Evolutionary conservation across 2,113 vertebrate genomes (phyloP), one percentile per base, ranked within the genome.

Genomic region (Pleuronectes platessa): DNA sequence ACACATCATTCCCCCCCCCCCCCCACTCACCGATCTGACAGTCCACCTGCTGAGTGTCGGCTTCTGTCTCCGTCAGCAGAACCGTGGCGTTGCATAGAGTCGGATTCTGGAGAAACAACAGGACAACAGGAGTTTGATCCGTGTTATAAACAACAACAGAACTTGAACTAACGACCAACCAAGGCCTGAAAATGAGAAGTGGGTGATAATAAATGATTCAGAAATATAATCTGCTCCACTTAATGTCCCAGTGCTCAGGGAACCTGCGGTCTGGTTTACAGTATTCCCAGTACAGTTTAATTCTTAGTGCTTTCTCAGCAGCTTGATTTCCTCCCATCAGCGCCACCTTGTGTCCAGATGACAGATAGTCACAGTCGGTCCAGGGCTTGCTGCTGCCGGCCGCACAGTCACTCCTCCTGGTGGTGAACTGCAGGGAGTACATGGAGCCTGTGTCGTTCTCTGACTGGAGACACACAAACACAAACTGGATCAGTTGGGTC

Each of bases 291-390:
- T 49, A 17, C 5, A 49, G 45, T 15, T 47, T 31, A 18, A 49
- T 49, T 49, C 45, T 49, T 1, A 17, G 42, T 45, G 42, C 3
- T 45, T 42, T 42, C 40, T 42, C 40, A 42, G 40, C 40, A 42
- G 40, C 40, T 42, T 11, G 13, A 42, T 42, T 42, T 42, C 10
- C 10, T 13, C 40, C 40, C 40, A 13, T 42, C 40, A 42, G 59
- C 55, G 5, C n/a, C 58, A 96, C 96, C 96, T 88, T 93, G 88
- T 13, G 79, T 10, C 68, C 70, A 21, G 37, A 0, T 3, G 58
- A 76, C 67, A 90, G 86, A 76, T 96, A 97, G 74, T 94, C 69
- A 53, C 97, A 98, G 0, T 96, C 92, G 71, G 93, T 92, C 97
- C 97, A 98, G 4, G 37, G 55, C 89, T 90, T 95, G 55, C 37